Conservation (phyloP, 2,113 vertebrate species). For the Hucho hucho region DNA sequence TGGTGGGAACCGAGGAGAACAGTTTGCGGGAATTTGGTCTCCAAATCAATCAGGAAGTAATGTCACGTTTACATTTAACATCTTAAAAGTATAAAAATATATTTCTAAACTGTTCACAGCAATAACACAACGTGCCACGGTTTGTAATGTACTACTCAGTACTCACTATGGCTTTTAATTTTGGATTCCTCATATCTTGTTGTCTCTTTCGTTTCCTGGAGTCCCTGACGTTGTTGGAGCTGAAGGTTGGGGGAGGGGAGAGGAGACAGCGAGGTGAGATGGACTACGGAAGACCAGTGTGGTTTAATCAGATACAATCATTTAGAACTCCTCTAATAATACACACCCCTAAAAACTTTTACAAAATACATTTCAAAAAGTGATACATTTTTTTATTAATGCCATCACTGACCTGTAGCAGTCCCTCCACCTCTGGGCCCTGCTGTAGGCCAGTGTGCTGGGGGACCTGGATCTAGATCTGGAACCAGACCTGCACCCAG, state of each 20-base stretch:
- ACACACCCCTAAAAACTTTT: too few species aligned
- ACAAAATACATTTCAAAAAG: too few species aligned
- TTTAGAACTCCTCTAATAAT: too few species aligned
- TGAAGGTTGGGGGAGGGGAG: background rate
- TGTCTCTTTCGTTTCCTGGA: slow-evolving; percentile 47
- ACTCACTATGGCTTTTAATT: slow-evolving; percentile 73
- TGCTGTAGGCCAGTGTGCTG: slow-evolving; percentile 11
- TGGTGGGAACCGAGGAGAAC: too few species aligned
- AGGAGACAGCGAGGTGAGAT: background rate
- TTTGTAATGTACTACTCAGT: background rate
- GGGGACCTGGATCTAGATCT: slow-evolving; percentile 40
- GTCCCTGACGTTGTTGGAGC: slow-evolving; percentile 38
- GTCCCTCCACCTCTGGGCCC: slow-evolving; percentile 30
- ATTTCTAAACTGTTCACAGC: too few species aligned
- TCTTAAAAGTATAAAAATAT: too few species aligned
- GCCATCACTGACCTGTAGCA: slow-evolving; percentile 54
- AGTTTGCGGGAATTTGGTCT: too few species aligned
- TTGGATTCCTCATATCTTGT: slow-evolving; percentile 58
- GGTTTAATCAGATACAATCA: too few species aligned
- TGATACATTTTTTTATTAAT: background rate
- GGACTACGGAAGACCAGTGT: background rate
- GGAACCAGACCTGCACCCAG: slow-evolving; percentile 41
- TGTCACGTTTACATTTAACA: too few species aligned
- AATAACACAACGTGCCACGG: background rate
- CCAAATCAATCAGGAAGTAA: too few species aligned